A percentile compares a stretch with the other conserved stretches of the same genome.
These are phyloP conservation scores for Epinotia ramella DNA, from an alignment of 2,888 invertebrate genomes.

Conservation along the genomic window DNA sequence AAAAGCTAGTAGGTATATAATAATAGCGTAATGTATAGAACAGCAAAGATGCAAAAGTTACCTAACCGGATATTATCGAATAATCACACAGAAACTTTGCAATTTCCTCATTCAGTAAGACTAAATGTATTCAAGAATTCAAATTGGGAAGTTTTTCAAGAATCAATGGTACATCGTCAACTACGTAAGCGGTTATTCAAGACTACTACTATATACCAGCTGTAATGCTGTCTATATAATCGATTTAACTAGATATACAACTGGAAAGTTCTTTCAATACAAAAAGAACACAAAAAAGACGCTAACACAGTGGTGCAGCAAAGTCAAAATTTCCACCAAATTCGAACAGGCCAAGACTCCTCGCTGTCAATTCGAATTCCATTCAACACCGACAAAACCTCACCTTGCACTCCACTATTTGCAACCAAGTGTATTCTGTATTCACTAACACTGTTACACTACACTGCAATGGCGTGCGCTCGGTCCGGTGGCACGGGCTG, in stretches of 20 bases:
- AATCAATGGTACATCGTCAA: neutral
- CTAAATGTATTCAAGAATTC: neutral
- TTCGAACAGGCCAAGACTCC: neutral
- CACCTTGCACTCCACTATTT: conserved; percentile 25
- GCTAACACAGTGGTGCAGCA: neutral
- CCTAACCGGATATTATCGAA: neutral
- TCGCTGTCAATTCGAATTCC: neutral
- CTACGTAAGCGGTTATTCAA: neutral
- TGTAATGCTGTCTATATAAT: neutral
- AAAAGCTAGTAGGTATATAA: no score
- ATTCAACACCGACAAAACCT: conserved; percentile 11
- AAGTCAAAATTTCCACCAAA: neutral
- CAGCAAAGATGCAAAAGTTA: neutral
- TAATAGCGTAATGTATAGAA: neutral
- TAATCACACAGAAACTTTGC: neutral
- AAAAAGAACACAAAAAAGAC: neutral
- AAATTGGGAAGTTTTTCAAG: neutral
- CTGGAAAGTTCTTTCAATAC: neutral
- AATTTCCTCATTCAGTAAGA: neutral
- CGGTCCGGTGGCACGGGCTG: conserved; percentile 32
- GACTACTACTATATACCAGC: neutral
- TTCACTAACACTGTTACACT: conserved; percentile 27
- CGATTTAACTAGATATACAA: neutral
- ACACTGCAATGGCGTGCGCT: conserved; percentile 35
- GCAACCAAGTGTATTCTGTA: conserved; percentile 28